Conservation (phyloP, 2,888 invertebrate genomes). For the Cryptus viduatorius region DNA sequence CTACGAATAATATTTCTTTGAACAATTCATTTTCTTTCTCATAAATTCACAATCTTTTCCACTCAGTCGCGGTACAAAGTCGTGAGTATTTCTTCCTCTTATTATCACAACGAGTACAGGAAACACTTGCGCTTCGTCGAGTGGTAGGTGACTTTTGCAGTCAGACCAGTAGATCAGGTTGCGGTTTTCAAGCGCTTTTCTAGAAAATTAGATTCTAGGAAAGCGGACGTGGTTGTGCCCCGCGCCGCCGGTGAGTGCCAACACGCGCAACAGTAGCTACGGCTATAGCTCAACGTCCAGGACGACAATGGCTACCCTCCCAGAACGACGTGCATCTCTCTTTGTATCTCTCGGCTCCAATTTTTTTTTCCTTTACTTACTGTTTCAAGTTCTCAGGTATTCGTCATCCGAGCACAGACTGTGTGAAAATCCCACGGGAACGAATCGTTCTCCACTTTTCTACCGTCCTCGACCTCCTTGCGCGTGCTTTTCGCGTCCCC, state of each 20-base stretch:
- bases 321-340: constrained; percentile 44
- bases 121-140: not conserved
- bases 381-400: constrained; percentile 26
- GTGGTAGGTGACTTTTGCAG: constrained; percentile 4
- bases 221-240: constrained; percentile 22
- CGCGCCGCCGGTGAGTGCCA: not conserved
- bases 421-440: constrained; percentile 42
- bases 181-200: constrained; percentile 58
- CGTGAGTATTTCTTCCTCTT: not conserved
- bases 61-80: not conserved
- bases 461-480: constrained; percentile 14
- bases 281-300: constrained; percentile 23
- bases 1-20: not conserved
- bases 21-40: not conserved
- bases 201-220: constrained; percentile 63
- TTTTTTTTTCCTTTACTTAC: constrained; percentile 23
- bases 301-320: constrained; percentile 36
- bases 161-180: constrained; percentile 49
- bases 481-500: constrained; percentile 8
- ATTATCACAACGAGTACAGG: not conserved
- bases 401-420: constrained; percentile 34
- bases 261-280: not conserved
- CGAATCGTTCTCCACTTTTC: constrained; percentile 42
- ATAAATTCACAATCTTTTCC: not conserved
- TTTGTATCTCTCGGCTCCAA: not conserved